Conservation (phyloP, 2,113 vertebrate genomes). For the Hippocampus guttulatus region DNA sequence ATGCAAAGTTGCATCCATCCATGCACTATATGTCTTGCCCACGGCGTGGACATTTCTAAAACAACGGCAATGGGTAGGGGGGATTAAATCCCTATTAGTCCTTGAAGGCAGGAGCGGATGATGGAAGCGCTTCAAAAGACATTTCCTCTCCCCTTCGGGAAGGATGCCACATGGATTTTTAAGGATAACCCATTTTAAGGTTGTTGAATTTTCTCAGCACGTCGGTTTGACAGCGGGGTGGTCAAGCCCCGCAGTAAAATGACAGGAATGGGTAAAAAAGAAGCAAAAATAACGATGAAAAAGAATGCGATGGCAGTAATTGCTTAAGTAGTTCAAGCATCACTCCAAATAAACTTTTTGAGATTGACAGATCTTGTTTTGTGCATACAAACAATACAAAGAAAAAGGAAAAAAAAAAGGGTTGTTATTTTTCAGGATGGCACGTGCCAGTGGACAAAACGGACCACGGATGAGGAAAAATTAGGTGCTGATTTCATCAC, state of each 20-base stretch:
- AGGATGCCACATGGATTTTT: slow-evolving; percentile 8
- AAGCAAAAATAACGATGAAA: not conserved
- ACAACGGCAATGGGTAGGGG: not conserved
- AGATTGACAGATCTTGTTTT: too few relatives aligned
- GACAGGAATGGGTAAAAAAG: not conserved
- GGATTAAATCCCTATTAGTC: slow-evolving; percentile 10
- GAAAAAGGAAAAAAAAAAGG: not conserved
- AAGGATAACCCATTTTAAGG: slow-evolving; percentile 4
- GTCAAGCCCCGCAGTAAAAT: not conserved
- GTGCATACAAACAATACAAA: not conserved
- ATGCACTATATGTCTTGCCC: not conserved
- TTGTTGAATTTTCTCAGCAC: slow-evolving; percentile 8
- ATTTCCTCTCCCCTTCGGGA: slow-evolving; percentile 13
- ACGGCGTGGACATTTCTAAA: not conserved
- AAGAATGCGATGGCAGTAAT: not conserved
- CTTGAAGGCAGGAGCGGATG: slow-evolving; percentile 3
- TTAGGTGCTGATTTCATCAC: slow-evolving; percentile 29
- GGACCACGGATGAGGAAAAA: slow-evolving; percentile 35
- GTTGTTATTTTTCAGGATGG: not conserved
- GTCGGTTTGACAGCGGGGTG: not conserved
- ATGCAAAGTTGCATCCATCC: not conserved
- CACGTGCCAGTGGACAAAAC: not conserved
- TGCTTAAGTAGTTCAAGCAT: not conserved
- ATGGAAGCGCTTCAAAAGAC: slow-evolving; percentile 10
- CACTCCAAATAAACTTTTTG: too few relatives aligned